A percentile compares a stretch with the other conserved stretches of the same genome.
Evolutionary conservation across 2,797 vertebrate genomes (phyloP).

Genomic region (Nothura maculosa): DNA sequence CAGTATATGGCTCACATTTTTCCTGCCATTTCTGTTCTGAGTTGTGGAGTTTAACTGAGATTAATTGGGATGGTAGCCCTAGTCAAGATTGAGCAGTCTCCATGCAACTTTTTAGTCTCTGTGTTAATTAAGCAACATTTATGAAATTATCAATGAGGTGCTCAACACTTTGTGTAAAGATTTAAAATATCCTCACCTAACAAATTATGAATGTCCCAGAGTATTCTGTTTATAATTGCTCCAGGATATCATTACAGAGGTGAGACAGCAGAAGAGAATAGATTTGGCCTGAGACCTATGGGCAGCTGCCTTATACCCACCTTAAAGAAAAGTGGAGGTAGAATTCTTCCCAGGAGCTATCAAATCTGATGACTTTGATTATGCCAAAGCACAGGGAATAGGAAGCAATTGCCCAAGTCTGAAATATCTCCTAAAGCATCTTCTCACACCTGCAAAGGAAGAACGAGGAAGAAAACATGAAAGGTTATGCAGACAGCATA

Average conservation of each 20-base stretch:
- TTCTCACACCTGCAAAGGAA: neutral
- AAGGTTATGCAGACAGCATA: neutral
- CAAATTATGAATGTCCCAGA: neutral
- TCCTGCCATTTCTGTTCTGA: neutral
- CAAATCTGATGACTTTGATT: slow-evolving; percentile 15
- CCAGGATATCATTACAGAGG: neutral
- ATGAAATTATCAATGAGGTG: neutral
- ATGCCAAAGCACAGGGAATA: too few relatives aligned
- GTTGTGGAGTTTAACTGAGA: neutral
- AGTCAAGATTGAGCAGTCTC: neutral
- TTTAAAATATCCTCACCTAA: neutral
- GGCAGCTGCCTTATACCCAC: neutral
- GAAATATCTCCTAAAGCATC: neutral
- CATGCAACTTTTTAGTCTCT: neutral
- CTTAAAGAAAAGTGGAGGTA: slow-evolving; percentile 3
- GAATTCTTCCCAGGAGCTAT: slow-evolving; percentile 50
- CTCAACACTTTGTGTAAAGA: neutral
- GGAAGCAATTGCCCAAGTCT: neutral
- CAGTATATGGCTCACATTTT: neutral
- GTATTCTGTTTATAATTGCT: slow-evolving; percentile 14
- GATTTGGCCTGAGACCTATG: neutral
- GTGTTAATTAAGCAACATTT: neutral
- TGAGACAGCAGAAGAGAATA: slow-evolving; percentile 7
- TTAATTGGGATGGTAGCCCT: neutral
- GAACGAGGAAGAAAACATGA: neutral